Conservation (phyloP, 2,797 vertebrate genomes). For the Caiman crocodilus region DNA sequence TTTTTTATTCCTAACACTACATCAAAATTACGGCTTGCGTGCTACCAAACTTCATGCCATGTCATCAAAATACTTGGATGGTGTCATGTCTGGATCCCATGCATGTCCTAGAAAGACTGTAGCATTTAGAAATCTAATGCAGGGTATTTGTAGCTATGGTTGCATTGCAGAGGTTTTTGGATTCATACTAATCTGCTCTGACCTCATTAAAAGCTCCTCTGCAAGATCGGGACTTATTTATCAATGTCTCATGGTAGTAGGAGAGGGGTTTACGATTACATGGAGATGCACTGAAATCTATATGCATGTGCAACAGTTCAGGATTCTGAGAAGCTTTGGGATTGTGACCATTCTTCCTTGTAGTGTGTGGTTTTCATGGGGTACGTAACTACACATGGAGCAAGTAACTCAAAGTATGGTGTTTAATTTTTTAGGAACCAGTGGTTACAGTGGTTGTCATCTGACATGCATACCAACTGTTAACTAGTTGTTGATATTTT, state of each 20-base stretch:
- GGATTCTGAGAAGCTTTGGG: neutral
- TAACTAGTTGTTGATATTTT: neutral
- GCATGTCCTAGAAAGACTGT: neutral
- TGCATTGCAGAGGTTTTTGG: neutral
- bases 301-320: neutral
- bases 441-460: no score
- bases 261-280: neutral
- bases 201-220: neutral
- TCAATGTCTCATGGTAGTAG: neutral
- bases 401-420: neutral
- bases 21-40: neutral
- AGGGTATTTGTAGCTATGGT: neutral
- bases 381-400: accelerated
- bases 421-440: neutral
- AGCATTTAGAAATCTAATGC: neutral
- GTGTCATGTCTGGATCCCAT: no score
- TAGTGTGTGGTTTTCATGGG: neutral
- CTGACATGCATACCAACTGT: neutral
- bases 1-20: neutral
- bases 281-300: neutral
- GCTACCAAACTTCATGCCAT: neutral
- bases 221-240: neutral
- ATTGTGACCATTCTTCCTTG: neutral
- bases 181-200: neutral
- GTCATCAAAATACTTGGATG: neutral